Evolutionary conservation across 2,113 vertebrate species (phyloP), one percentile per base, ranked within the genome.

Genomic region (Callaeas wilsoni): DNA sequence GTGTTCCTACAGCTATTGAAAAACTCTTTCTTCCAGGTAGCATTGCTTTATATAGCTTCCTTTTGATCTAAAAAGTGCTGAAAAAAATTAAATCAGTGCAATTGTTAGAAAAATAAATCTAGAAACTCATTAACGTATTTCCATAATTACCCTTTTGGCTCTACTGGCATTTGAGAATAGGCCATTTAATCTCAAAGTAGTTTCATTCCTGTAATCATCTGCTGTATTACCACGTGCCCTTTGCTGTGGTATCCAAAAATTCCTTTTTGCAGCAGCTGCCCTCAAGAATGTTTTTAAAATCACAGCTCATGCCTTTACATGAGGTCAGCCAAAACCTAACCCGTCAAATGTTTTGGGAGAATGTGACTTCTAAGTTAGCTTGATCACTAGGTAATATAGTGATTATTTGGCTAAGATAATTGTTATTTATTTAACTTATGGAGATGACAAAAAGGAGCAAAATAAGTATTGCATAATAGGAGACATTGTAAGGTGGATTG

Each of bases 301-400:
- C 33, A 53, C 32, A 84, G 18, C 20, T 79, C 17, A 5, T 49
- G 33, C 29, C 39, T 69, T 88, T 74, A 74, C 3, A 7, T 57
- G 74, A 68, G 25, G 26, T 73, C 57, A 68, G 78, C 49, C 63
- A 73, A 95, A 87, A 73, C 15, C 22, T 65, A 71, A 86, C 39
- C 29, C 76, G 73, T 52, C 32, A 30, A 47, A 55, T 73, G 11
- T 64, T 93, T 57, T 41, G 23, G 26, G 37, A 65, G 29, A 78
- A 10, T 47, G 17, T 46, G 46, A 30, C 9, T 74, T 57, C 23
- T 53, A 49, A 46, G 29, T 41, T 46, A 55, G 23, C 39, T 92
- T 0, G 0, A 22, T 67, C 30, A 21, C 12, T 74, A 52, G 37
- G 65, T 60, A 74, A 26, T 57, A 11, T 6, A 33, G n/a, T 35